phyloP scores from a whole-genome alignment of 1,140 invertebrate genomes.

The Zaprionus tsacasi region DNA sequence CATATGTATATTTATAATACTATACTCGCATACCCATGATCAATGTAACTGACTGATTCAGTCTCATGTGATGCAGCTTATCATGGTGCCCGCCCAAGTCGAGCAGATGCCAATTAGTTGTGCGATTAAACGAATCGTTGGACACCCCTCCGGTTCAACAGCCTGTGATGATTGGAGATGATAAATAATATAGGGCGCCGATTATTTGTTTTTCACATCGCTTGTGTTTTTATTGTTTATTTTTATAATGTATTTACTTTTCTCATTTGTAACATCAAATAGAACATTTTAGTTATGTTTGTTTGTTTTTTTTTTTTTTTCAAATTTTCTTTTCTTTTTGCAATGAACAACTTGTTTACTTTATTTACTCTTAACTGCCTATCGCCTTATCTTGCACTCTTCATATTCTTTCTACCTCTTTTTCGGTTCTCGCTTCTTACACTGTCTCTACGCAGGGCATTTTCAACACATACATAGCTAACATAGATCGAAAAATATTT shows the following conservation, averaged over 20 bases:
- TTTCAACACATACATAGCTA: constrained; percentile 69
- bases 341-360: constrained; percentile 39
- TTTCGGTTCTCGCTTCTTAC: not conserved
- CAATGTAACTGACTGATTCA: not conserved
- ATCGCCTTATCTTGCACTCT: constrained; percentile 24
- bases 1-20: not conserved
- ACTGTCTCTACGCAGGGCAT: constrained; percentile 24
- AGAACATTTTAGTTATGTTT: constrained; percentile 60
- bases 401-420: not conserved
- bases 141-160: constrained; percentile 18
- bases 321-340: constrained; percentile 30
- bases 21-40: not conserved
- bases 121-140: constrained; percentile 31
- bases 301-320: constrained; percentile 39
- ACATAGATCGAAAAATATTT: constrained; percentile 76
- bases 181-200: constrained; percentile 12
- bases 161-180: constrained; percentile 4
- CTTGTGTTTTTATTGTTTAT: constrained; percentile 39
- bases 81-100: not conserved
- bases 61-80: constrained; percentile 30
- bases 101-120: constrained; percentile 31
- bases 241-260: constrained; percentile 51
- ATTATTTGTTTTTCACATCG: constrained; percentile 50
- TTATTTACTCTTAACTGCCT: constrained; percentile 43
- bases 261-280: constrained; percentile 77